Evolutionary conservation across 2,797 vertebrate genomes (phyloP), one percentile per base, ranked within the genome.

Genomic region (Coregonus suidteri): DNA sequence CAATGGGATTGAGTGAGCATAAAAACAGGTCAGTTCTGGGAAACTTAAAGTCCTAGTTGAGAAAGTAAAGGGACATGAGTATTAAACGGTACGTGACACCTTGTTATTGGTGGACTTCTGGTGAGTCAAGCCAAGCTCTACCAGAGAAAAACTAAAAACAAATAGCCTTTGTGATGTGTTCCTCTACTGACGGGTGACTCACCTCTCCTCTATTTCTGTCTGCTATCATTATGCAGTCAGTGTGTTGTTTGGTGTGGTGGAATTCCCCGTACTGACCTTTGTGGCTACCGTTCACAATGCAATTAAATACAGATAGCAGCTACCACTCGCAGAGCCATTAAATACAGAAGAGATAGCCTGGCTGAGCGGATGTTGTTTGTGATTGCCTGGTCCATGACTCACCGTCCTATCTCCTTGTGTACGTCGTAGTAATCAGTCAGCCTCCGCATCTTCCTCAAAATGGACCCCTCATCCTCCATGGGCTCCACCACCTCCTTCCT

Each of bases 371-470:
- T 35, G 54, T 20, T 25, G 11, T 52, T 71, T 11, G 2, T 59
- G 59, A 64, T 18, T 35, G 51, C 9, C 74, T 16, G 64, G 6
- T 9, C 18, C 13, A 7, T 37, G 71, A 69, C 85, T 47, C 91
- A 98, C 97, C 98, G 96, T 85, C 96, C 96, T 0, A 99, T 97
- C 91, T 99, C 97, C 86, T 98, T 97, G 0, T 98, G 96, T 82
- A 96, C 91, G 3, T 96, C 95, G 0, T 98, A 99, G 84, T 96
- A 98, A 90, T 99, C 97, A 0, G 95, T 95, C 86, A 99, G 87
- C 53, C 92, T 94, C 54, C 95, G 95, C 79, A 96, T 94, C 87
- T 93, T 95, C 83, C 94, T 90, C 80, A 94, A 88, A 79, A 95
- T 93, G 65, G 87, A 89, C 73, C 91, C 93, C 81, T 95, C 94